phyloP scores from a whole-genome alignment of 2,888 invertebrate species.

The Ellobium chinense region DNA sequence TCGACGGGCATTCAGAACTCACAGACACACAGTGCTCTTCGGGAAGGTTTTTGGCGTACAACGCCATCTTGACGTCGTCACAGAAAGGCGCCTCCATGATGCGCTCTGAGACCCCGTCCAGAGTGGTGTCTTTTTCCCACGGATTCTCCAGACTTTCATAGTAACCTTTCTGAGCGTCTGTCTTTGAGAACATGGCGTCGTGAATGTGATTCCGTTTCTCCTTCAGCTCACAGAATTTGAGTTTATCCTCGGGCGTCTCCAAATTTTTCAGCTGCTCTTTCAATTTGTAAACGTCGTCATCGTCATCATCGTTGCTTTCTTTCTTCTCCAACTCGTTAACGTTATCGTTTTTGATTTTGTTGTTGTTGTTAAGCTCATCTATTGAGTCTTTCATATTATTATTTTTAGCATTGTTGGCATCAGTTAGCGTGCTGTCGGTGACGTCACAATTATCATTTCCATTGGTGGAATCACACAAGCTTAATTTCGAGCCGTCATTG shows the following conservation, averaged over 20 bases:
- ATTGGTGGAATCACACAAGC: slow-evolving; percentile 1
- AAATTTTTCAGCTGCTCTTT: slow-evolving; percentile 26
- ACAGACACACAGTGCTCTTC: background rate
- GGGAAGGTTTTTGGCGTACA: slow-evolving; percentile 35
- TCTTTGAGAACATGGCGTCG: background rate
- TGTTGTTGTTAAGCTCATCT: background rate
- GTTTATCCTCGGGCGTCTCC: slow-evolving; percentile 27
- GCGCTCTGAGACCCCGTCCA: slow-evolving; percentile 29
- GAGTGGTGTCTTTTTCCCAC: slow-evolving; percentile 35
- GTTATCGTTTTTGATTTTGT: background rate
- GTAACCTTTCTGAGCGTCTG: background rate
- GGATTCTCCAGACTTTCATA: slow-evolving; percentile 42
- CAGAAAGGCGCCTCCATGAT: slow-evolving; percentile 41
- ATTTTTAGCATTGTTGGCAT: background rate
- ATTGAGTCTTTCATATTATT: background rate
- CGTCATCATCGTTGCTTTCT: background rate
- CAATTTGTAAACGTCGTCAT: slow-evolving; percentile 22
- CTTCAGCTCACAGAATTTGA: slow-evolving; percentile 7
- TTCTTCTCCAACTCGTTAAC: background rate
- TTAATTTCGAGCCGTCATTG: slow-evolving; percentile 19
- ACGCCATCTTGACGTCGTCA: slow-evolving; percentile 49
- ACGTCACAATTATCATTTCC: background rate
- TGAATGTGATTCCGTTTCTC: background rate
- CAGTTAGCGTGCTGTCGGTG: background rate
- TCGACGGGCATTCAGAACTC: background rate